Evolutionary conservation across 2,797 vertebrate species (phyloP).

Genomic region (Lates japonicus): DNA sequence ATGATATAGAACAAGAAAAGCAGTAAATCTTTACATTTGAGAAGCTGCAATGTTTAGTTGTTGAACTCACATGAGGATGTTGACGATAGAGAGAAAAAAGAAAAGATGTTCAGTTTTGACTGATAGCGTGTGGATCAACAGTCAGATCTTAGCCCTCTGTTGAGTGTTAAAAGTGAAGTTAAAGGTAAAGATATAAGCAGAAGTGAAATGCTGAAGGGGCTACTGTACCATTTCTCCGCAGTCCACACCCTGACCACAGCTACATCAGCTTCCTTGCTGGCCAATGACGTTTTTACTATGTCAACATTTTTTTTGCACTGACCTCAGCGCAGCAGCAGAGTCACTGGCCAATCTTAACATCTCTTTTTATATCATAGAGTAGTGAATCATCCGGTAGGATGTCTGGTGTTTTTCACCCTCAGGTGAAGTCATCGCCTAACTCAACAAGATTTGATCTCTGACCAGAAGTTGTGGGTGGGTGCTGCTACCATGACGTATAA

Average conservation of each 20-base stretch:
- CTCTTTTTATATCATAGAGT: conserved; percentile 16
- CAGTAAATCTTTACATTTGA: too few relatives aligned
- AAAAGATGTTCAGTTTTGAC: conserved; percentile 21
- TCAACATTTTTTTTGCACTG: conserved; percentile 42
- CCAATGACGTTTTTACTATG: not conserved
- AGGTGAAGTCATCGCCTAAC: conserved; percentile 52
- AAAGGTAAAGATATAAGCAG: not conserved
- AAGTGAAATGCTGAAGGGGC: not conserved
- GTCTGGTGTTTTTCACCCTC: conserved; percentile 18
- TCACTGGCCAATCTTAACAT: conserved; percentile 20
- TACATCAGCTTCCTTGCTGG: conserved; percentile 18
- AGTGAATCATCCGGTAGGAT: conserved; percentile 45
- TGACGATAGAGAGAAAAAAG: conserved; percentile 24
- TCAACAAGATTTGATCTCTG: conserved; percentile 48
- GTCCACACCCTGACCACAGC: conserved; percentile 50
- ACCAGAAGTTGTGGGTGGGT: conserved; percentile 42
- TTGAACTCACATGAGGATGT: conserved; percentile 3
- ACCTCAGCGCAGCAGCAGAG: conserved; percentile 34
- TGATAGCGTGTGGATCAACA: conserved; percentile 1
- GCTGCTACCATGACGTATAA: conserved; percentile 18
- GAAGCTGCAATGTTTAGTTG: too few relatives aligned
- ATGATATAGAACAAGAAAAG: too few relatives aligned
- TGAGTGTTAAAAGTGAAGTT: not conserved
- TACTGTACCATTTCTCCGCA: not conserved
- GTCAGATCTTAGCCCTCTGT: not conserved